Conservation (phyloP, 2,797 vertebrate species). For the Gouania willdenowi region DNA sequence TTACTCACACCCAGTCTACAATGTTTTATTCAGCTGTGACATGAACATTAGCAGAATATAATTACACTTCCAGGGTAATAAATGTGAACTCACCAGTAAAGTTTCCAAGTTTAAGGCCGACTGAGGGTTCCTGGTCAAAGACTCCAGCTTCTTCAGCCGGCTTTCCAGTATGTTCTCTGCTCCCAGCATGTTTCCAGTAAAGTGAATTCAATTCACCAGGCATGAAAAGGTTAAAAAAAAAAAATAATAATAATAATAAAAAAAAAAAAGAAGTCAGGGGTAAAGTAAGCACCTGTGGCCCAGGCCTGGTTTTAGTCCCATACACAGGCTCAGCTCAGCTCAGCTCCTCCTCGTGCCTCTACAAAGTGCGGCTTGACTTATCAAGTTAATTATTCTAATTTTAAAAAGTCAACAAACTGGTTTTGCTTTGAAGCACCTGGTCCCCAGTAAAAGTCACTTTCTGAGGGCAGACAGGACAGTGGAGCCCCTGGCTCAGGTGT, state of each 20-base stretch:
- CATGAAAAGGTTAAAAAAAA: too few species aligned
- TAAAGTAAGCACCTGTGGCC: constrained; percentile 36
- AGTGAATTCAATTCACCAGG: constrained; percentile 19
- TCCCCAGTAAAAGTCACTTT: too few species aligned
- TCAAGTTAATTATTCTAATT: constrained; percentile 43
- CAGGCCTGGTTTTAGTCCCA: not conserved
- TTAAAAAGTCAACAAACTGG: not conserved
- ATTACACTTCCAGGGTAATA: not conserved
- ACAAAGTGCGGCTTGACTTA: constrained; percentile 3
- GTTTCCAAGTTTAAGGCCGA: constrained; percentile 73
- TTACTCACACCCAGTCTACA: too few species aligned
- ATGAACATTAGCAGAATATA: not conserved
- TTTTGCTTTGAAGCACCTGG: not conserved
- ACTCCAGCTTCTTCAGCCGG: constrained; percentile 69
- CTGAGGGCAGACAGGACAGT: not conserved
- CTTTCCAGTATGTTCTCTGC: constrained; percentile 70
- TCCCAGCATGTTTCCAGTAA: constrained; percentile 58
- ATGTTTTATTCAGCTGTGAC: not conserved
- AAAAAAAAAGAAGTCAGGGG: too few species aligned
- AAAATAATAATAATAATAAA: too few species aligned
- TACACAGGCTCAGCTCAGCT: constrained; percentile 1
- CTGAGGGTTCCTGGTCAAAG: constrained; percentile 64
- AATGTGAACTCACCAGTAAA: constrained; percentile 70
- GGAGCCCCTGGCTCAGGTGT: constrained; percentile 15
- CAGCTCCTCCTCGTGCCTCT: constrained; percentile 30